These are phyloP conservation scores for Phocides pigmalion DNA, from an alignment of 1,140 invertebrate species.

Conservation along the genomic window DNA sequence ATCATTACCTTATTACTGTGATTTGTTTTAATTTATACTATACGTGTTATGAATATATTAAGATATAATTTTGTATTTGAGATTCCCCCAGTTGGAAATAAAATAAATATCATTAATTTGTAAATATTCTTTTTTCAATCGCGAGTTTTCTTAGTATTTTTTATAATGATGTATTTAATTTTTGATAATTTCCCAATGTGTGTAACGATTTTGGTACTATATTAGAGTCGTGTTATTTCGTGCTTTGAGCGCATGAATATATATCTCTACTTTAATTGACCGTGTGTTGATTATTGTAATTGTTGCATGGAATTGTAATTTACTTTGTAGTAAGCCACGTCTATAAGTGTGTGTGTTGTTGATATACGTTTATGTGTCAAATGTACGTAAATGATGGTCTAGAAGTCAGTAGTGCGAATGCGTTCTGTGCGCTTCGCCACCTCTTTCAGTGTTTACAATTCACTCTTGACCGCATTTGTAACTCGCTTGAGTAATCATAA, in stretches of 20 bases:
- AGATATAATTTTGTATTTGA: conserved; percentile 60
- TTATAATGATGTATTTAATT: conserved; percentile 44
- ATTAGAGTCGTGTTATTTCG: conserved; percentile 68
- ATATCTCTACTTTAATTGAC: conserved; percentile 72
- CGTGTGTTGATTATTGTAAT: conserved; percentile 71
- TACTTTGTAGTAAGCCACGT: conserved; percentile 55
- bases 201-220: conserved; percentile 62
- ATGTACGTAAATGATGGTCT: conserved; percentile 45
- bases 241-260: conserved; percentile 79
- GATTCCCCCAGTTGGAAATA: conserved; percentile 66
- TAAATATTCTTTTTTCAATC: conserved; percentile 53
- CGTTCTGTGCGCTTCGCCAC: conserved; percentile 37
- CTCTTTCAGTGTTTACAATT: conserved; percentile 10
- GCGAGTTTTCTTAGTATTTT: conserved; percentile 47
- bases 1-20: conserved; percentile 80
- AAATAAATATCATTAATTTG: conserved; percentile 45
- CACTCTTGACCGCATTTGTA: conserved; percentile 34
- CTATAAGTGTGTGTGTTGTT: conserved; percentile 61
- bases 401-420: conserved; percentile 40
- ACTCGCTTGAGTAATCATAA: conserved; percentile 39
- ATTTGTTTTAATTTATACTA: conserved; percentile 76
- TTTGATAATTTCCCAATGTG: conserved; percentile 51
- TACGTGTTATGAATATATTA: conserved; percentile 48
- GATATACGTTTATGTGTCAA: conserved; percentile 56
- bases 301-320: conserved; percentile 74